Evolutionary conservation across 2,113 vertebrate genomes (phyloP), one percentile per base, ranked within the genome.

Genomic region (Scomber japonicus): DNA sequence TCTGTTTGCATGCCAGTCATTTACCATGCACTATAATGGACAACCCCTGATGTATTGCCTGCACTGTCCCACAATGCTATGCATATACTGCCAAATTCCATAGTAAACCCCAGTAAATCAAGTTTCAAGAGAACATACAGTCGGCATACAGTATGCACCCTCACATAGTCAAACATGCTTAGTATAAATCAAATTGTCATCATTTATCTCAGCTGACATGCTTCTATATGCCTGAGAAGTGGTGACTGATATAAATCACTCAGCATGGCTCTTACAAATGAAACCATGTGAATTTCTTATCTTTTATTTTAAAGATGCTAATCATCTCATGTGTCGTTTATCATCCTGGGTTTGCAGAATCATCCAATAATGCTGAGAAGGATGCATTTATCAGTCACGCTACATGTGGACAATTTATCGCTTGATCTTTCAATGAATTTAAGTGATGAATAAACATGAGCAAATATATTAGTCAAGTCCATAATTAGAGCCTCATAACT

Each of bases 211-310:
- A 50, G 53, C 14, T 56, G 48, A 11, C 19, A 61, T 11, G 6
- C 27, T 24, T 44, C 54, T 21, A 48, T 16, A 9, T 40, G 35
- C 8, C 17, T 12, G 35, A 60, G 49, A 27, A 31, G 14, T 17
- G 21, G 8, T 55, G 55, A 64, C 51, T 51, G 51, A 45, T 72
- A 30, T 9, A 19, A 11, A 48, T 61, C 27, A 19, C 45, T 70
- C 55, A 46, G 11, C 56, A 27, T 11, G 2, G 35, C 62, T 35
- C 31, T 12, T 60, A 24, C 19, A 53, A 61, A 66, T 35, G 1
- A 67, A 71, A 61, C 21, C 24, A 44, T 31, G 27, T 61, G 44
- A 68, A 82, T 81, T 30, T 21, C 45, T 84, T 48, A 64, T 54
- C 55, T 19, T 65, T 75, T 45, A 75, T 45, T 44, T n/a, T 24